phyloP scores from a whole-genome alignment of 2,797 vertebrate genomes.

The Todus mexicanus region DNA sequence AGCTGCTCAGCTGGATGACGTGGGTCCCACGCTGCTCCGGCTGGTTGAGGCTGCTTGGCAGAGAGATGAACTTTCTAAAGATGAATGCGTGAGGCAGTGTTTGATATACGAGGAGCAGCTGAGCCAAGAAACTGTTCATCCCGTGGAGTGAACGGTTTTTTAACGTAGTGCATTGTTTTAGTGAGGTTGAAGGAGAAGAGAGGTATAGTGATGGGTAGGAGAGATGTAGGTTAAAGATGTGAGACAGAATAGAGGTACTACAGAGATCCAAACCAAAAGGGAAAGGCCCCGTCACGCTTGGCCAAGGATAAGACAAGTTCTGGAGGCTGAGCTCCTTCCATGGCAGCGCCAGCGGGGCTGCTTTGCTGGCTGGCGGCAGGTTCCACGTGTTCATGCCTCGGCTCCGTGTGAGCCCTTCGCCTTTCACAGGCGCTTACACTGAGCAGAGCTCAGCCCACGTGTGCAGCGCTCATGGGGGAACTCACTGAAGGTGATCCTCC shows the following conservation, averaged over 20 bases:
- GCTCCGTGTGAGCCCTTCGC: fast-evolving
- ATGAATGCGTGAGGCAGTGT: not conserved
- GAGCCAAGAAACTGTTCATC: not conserved
- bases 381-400: fast-evolving
- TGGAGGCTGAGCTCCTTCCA: not conserved
- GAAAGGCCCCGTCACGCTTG: not conserved
- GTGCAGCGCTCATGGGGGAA: not conserved
- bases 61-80: not conserved
- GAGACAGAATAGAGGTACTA: not conserved
- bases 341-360: not conserved
- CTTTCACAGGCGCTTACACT: not conserved
- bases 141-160: not conserved
- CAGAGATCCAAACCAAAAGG: not conserved
- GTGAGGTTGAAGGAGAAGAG: not conserved
- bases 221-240: not conserved
- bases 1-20: not conserved
- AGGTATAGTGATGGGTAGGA: no score
- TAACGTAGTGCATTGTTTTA: not conserved
- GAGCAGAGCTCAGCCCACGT: not conserved
- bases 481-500: not conserved
- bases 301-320: not conserved
- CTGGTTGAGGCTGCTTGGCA: not conserved
- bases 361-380: not conserved
- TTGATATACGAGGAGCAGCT: not conserved
- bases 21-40: not conserved